phyloP scores from a whole-genome alignment of 2,888 invertebrate species.

The Nomada flava region DNA sequence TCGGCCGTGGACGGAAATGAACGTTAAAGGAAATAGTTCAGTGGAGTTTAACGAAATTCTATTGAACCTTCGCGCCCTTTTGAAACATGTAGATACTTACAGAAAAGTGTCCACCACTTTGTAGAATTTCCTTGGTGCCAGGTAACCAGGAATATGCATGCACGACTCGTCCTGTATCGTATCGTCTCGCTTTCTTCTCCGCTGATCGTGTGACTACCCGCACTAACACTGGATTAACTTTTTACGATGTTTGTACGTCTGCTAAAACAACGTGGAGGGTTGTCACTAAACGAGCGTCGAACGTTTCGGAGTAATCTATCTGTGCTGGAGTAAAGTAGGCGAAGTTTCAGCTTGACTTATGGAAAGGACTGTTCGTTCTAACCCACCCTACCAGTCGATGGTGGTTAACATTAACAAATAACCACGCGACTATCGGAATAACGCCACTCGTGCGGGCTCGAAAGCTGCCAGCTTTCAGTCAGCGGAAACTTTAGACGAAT shows the following conservation, averaged over 20 bases:
- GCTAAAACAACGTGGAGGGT: neutral
- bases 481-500: neutral
- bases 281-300: neutral
- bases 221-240: conserved; percentile 32
- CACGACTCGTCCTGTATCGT: conserved; percentile 13
- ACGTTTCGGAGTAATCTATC: neutral
- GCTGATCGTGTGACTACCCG: conserved; percentile 25
- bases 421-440: conserved; percentile 14
- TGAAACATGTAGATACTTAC: neutral
- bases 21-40: neutral
- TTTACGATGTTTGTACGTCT: too few relatives aligned
- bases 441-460: neutral
- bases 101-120: neutral
- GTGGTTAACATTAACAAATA: conserved; percentile 42
- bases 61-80: neutral
- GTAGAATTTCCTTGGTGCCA: neutral
- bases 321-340: neutral
- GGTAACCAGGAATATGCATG: neutral
- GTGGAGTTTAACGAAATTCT: neutral
- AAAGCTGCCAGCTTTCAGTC: neutral
- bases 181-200: neutral
- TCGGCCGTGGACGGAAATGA: neutral
- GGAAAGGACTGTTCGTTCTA: conserved; percentile 20
- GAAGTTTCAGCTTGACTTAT: neutral
- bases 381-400: conserved; percentile 21